These are phyloP conservation scores for Psettodes erumei DNA, from an alignment of 2,113 vertebrate genomes.

Conservation along the genomic window DNA sequence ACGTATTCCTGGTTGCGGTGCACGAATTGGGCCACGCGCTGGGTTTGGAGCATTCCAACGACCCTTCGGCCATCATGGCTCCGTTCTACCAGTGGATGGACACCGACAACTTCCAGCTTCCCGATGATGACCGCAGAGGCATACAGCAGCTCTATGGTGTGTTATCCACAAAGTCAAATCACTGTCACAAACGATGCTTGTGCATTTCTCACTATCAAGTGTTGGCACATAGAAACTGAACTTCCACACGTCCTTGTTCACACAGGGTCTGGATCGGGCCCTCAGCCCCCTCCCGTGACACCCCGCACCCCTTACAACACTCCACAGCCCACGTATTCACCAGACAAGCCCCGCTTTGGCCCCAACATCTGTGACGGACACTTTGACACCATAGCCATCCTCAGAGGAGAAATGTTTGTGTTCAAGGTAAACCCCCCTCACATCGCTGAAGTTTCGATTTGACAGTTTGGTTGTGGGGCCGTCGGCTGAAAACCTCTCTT, in stretches of 20 bases:
- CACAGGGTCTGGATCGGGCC: slow-evolving; percentile 75
- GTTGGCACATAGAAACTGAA: too few species aligned
- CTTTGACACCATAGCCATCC: slow-evolving; percentile 89
- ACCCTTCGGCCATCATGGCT: slow-evolving; percentile 93
- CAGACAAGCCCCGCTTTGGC: slow-evolving; percentile 79
- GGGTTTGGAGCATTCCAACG: slow-evolving; percentile 91
- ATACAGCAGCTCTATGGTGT: slow-evolving; percentile 90
- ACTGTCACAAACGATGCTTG: not conserved
- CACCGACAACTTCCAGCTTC: slow-evolving; percentile 88
- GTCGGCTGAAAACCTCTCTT: not conserved
- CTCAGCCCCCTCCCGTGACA: slow-evolving; percentile 68
- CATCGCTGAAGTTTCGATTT: not conserved
- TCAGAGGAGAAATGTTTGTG: slow-evolving; percentile 94
- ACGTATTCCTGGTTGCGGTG: slow-evolving; percentile 91
- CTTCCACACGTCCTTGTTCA: not conserved
- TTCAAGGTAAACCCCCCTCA: slow-evolving; percentile 85
- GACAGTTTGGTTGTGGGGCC: not conserved
- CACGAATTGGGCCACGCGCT: slow-evolving; percentile 92
- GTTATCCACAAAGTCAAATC: not conserved
- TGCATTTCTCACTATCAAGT: too few species aligned
- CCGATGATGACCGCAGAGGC: slow-evolving; percentile 89
- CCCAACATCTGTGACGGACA: slow-evolving; percentile 92
- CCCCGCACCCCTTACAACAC: slow-evolving; percentile 63
- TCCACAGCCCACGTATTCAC: slow-evolving; percentile 71
- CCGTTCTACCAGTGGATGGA: slow-evolving; percentile 98